Evolutionary conservation across 2,888 invertebrate genomes (phyloP).

Genomic region (Shargacucullia verbasci): DNA sequence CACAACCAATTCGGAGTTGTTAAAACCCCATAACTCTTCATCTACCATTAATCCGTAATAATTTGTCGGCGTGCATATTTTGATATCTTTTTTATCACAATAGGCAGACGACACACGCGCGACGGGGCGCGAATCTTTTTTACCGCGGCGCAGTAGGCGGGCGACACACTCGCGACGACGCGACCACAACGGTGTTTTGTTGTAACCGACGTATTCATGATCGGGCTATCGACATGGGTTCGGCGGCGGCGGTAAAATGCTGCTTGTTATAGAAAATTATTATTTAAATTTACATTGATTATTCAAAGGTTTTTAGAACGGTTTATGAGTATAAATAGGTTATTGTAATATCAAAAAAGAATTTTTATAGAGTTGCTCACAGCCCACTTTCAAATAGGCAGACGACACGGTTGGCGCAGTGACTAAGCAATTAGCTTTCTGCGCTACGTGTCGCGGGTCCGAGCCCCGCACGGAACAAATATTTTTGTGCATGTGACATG

Average conservation of each 20-base stretch:
- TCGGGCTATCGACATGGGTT: constrained; percentile 56
- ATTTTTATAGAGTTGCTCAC: too few relatives aligned
- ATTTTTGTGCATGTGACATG: too few relatives aligned
- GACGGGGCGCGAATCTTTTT: constrained; percentile 10
- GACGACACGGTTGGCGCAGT: too few relatives aligned
- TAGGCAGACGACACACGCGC: constrained; percentile 10
- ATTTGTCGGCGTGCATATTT: constrained; percentile 53
- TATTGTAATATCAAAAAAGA: too few relatives aligned
- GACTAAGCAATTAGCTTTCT: too few relatives aligned
- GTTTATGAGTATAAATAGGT: too few relatives aligned
- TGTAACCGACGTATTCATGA: constrained; percentile 55
- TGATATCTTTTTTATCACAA: constrained; percentile 36
- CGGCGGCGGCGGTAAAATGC: constrained; percentile 56
- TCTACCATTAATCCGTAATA: constrained; percentile 53
- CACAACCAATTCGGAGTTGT: too few relatives aligned
- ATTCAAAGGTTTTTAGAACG: too few relatives aligned
- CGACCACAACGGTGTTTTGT: constrained; percentile 45
- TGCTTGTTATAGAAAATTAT: constrained; percentile 18
- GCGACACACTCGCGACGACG: constrained; percentile 12
- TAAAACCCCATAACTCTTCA: constrained; percentile 41
- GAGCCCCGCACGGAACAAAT: too few relatives aligned
- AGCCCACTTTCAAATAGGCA: too few relatives aligned
- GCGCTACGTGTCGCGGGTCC: too few relatives aligned
- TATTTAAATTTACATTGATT: too few relatives aligned
- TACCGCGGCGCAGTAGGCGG: constrained; percentile 19